Evolutionary conservation across 2,113 vertebrate genomes (phyloP).

Genomic region (Crypturellus undulatus): DNA sequence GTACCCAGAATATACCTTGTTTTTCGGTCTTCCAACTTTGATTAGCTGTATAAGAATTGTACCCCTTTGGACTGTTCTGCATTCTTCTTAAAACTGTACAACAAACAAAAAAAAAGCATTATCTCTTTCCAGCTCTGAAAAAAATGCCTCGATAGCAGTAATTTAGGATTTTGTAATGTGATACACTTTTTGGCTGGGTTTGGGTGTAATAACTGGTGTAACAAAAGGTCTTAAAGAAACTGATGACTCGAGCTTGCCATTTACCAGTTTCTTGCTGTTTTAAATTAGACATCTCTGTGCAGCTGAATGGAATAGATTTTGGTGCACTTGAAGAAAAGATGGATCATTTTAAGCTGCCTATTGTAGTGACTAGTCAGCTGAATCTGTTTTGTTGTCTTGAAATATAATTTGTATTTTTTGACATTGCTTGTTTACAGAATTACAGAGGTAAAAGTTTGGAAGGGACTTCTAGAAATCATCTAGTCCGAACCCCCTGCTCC

Average conservation of each 20-base stretch:
- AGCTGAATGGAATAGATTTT: not conserved
- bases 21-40: not conserved
- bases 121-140: not conserved
- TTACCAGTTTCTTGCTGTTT: slow-evolving; percentile 39
- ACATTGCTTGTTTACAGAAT: not conserved
- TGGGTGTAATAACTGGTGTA: not conserved
- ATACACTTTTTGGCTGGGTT: not conserved
- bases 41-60: not conserved
- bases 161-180: not conserved
- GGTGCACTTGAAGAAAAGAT: not conserved
- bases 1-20: not conserved
- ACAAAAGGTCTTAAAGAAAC: not conserved
- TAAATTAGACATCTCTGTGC: slow-evolving; percentile 21
- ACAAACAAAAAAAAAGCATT: not conserved
- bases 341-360: not conserved
- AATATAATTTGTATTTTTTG: not conserved
- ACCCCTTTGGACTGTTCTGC: not conserved
- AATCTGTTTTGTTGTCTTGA: not conserved
- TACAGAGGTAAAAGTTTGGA: no score
- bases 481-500: no score
- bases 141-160: not conserved
- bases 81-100: not conserved
- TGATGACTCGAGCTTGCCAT: slow-evolving; percentile 15
- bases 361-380: not conserved
- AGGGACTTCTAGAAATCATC: no score